phyloP scores from a whole-genome alignment of 2,797 vertebrate genomes.

The Megalops cyprinoides region DNA sequence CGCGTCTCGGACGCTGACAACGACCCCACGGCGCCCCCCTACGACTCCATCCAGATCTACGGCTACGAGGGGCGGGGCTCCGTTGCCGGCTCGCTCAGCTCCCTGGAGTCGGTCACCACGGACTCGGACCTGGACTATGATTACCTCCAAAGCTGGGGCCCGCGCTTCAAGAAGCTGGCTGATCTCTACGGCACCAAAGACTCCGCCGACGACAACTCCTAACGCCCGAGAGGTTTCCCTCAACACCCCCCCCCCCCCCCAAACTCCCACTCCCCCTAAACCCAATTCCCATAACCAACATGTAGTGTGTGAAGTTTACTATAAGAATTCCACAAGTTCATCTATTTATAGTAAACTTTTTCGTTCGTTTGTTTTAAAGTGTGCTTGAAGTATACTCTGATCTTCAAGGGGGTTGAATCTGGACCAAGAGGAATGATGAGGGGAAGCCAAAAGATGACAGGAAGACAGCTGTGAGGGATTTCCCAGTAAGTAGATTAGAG shows the following conservation, averaged over 20 bases:
- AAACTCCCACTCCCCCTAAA: background rate
- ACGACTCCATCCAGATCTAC: constrained; percentile 99
- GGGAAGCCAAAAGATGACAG: constrained; percentile 23
- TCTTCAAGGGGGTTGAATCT: constrained; percentile 38
- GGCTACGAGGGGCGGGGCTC: constrained; percentile 96
- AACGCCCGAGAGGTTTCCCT: constrained; percentile 68
- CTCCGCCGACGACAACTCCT: constrained; percentile 91
- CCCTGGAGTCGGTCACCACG: constrained; percentile 94
- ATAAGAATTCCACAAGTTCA: constrained; percentile 55
- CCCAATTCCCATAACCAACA: constrained; percentile 40
- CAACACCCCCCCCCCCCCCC: background rate
- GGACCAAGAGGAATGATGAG: constrained; percentile 38
- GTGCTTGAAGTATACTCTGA: constrained; percentile 46
- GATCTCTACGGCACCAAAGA: constrained; percentile 99
- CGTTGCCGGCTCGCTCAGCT: constrained; percentile 92
- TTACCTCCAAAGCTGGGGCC: constrained; percentile 99
- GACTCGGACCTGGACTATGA: constrained; percentile 99
- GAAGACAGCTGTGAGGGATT: constrained; percentile 41
- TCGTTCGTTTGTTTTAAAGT: constrained; percentile 43
- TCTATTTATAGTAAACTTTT: constrained; percentile 60
- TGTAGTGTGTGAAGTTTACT: constrained; percentile 60
- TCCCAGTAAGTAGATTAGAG: constrained; percentile 31
- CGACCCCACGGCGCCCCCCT: constrained; percentile 93
- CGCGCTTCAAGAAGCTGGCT: constrained; percentile 96
- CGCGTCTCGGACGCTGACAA: constrained; percentile 92